Base-by-base conservation (phyloP, 2,797 vertebrate species). In the Phataginus tricuspis region DNA sequence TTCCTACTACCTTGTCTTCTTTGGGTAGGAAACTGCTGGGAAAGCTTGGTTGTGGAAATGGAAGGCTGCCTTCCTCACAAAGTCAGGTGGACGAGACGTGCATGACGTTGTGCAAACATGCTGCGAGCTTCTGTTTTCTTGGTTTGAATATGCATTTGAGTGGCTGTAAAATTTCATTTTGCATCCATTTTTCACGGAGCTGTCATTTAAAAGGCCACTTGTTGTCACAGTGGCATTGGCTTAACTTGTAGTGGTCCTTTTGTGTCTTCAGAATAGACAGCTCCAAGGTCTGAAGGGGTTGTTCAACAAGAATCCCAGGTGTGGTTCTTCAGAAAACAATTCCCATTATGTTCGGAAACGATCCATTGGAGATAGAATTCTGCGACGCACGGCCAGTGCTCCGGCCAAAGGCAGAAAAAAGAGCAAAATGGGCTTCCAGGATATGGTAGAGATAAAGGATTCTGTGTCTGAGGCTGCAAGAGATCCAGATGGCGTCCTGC, bases 331-430 rank as follows among this genome's bases (percentile, higher is more conserved):
- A 29, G 99, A 99, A 95, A 98, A 98, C 92, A 97, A 97, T 0
- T 98, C 98, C 77, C 97, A 98, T 51, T 98, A 98, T 1, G 96
- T 98, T 64, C 98, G 99, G 39, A 99, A 99, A 80, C 99, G 99
- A 86, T 99, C 99, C 0, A 98, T 99, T 18, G 99, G 99, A 16
- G 99, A 99, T 29, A 99, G 99, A 74, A 98, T 99, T 90, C 99
- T 99, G 88, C 99, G 99, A 0, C 99, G 99, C 89, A 99, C 99
- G 0, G 99, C 99, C 96, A 99, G 99, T 1, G 99, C 99, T 7
- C 99, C 99, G 0, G 99, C 99, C 86, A 99, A 99, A 95, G 99
- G 99, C 64, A 99, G 99, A 78, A 99, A 99, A 98, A 99, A 99
- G 97, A 99, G 99, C 93, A 99, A 99, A 98, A 99, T 99, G 99